Conservation (phyloP, 2,888 invertebrate genomes). For the Nineta flava region DNA sequence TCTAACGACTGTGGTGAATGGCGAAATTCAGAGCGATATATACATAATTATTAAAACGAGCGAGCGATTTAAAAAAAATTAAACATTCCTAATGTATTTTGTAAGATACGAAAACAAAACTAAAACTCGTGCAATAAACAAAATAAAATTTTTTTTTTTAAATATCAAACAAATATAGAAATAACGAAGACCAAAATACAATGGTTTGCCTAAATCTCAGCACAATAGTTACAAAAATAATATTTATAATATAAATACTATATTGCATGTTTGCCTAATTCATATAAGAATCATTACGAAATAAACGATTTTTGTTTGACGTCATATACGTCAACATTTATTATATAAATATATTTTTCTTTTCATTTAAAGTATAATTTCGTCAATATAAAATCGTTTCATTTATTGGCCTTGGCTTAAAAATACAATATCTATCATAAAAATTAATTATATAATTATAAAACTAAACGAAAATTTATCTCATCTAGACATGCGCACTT, state of each 20-base stretch:
- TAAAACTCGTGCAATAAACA: not conserved
- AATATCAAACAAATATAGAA: not conserved
- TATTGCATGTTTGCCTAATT: conserved; percentile 1
- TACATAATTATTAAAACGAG: not conserved
- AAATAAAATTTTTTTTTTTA: not conserved
- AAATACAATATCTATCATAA: not conserved
- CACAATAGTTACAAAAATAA: conserved; percentile 2
- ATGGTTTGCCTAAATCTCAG: conserved; percentile 1
- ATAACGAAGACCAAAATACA: too few relatives aligned
- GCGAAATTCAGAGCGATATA: too few relatives aligned
- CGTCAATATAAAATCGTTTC: not conserved
- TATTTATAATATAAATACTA: not conserved
- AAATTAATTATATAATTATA: not conserved
- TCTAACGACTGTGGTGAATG: too few relatives aligned
- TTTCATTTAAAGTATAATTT: not conserved
- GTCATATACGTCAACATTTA: too few relatives aligned
- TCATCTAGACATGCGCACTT: too few relatives aligned
- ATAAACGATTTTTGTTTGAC: too few relatives aligned
- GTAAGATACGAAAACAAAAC: not conserved
- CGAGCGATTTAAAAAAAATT: not conserved
- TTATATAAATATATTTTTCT: not conserved
- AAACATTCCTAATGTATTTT: not conserved
- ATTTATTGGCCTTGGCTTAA: conserved; percentile 5
- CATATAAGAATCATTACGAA: not conserved
- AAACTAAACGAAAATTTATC: not conserved